These are phyloP conservation scores for Andricus curvator DNA, from an alignment of 2,888 invertebrate genomes.

Conservation along the genomic window DNA sequence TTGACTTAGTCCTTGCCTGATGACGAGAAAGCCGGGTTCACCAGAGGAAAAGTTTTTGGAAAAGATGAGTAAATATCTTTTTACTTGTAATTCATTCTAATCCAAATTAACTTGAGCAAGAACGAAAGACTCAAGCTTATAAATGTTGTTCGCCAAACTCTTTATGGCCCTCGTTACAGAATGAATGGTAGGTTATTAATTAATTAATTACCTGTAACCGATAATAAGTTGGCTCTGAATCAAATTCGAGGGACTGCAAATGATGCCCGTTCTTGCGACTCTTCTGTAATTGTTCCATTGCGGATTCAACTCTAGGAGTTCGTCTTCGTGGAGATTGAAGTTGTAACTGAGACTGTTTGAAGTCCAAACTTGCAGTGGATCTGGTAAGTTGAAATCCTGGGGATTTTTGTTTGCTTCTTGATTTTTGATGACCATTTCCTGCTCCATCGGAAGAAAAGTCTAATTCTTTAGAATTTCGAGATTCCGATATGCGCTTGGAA, in stretches of 20 bases:
- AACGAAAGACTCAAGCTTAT: no score
- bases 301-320: constrained; percentile 65
- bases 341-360: constrained; percentile 62
- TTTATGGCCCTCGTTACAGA: no score
- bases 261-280: constrained; percentile 64
- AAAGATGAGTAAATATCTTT: no score
- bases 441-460: constrained; percentile 80
- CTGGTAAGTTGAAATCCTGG: constrained; percentile 67
- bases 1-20: no score
- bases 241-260: constrained; percentile 85
- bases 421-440: constrained; percentile 80
- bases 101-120: no score
- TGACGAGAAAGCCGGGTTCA: no score
- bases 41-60: no score
- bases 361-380: constrained; percentile 73
- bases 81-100: no score
- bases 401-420: constrained; percentile 74
- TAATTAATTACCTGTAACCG: constrained; percentile 75
- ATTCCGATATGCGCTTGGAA: constrained; percentile 55
- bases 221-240: constrained; percentile 85
- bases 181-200: no score
- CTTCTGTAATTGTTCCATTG: constrained; percentile 69
- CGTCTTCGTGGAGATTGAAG: constrained; percentile 64
- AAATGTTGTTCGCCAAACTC: no score
- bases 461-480: constrained; percentile 76